Evolutionary conservation across 2,797 vertebrate species (phyloP), one percentile per base, ranked within the genome.

Genomic region (Leptoclinus maculatus): DNA sequence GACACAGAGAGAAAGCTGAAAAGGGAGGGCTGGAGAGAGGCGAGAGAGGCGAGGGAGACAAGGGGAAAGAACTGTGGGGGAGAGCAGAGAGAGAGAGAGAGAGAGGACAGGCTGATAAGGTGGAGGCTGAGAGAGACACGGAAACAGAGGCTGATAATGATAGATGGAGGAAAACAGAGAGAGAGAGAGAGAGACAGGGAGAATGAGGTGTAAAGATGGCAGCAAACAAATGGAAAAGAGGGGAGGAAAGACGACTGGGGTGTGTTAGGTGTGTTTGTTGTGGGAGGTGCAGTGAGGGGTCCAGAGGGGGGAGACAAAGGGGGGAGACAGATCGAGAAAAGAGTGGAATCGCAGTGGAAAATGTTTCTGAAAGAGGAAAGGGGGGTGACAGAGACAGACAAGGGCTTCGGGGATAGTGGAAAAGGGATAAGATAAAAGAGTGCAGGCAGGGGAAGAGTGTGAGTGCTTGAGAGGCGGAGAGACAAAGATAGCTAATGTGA

Each of bases 31-130:
- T 69, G 74, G 73, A 10, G 10, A 65, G 53, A 60, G 13, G 41
- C 47, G 72, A 47, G 43, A 47, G 43, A 65, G 34, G 67, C 39
- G 36, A 54, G 78, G 70, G 25, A 62, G 69, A 71, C 4, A 69
- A 75, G 81, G 66, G 47, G 47, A 7, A 64, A 71, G 78, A 41
- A 39, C 45, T 41, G 75, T 16, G 59, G 65, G 39, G 45, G 43
- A n/a, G 79, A 65, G 68, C 63, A 83, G 64, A 70, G 83, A n/a
- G n/a, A n/a, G n/a, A n/a, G n/a, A n/a, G n/a, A n/a, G n/a, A n/a
- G n/a, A 84, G 82, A 84, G 71, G 83, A 85, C 85, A 81, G 60
- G 70, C 76, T 78, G 90, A 92, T 91, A 91, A 91, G 90, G 54
- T 69, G 73, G 84, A 84, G 80, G 80, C 51, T 13, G 54, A 76